Conservation (phyloP, 2,888 invertebrate genomes). For the Andrena hattorfiana region DNA sequence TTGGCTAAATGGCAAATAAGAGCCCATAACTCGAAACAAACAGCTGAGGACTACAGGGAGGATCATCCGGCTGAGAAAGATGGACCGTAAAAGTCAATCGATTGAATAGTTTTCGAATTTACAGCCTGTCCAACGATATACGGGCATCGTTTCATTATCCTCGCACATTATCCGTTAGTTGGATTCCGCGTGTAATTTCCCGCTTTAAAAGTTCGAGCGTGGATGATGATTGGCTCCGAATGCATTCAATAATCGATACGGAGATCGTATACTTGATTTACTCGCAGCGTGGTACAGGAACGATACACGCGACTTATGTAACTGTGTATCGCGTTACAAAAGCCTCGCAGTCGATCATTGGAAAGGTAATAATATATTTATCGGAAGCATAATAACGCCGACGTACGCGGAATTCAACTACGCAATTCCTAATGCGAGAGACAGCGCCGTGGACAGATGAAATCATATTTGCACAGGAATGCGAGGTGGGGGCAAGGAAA, state of each 20-base stretch:
- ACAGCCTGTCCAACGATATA: background rate
- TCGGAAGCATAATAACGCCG: constrained; percentile 28
- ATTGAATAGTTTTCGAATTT: constrained; percentile 1
- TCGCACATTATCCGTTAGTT: background rate
- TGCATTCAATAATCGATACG: constrained; percentile 17
- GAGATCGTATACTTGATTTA: background rate
- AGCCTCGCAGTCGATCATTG: constrained; percentile 22
- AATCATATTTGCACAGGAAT: constrained; percentile 12
- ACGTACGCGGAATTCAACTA: background rate
- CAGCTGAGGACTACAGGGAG: background rate
- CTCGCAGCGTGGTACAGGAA: background rate
- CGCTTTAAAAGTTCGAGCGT: background rate
- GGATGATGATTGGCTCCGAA: background rate
- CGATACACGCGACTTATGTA: constrained; percentile 19
- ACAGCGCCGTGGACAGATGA: constrained; percentile 5
- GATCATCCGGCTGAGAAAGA: background rate
- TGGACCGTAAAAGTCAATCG: background rate
- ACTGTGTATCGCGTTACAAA: constrained; percentile 8
- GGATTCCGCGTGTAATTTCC: background rate
- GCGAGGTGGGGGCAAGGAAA: background rate
- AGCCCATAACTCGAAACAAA: background rate
- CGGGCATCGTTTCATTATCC: constrained; percentile 6
- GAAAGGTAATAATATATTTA: constrained; percentile 34
- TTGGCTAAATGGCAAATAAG: background rate
- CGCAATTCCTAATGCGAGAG: constrained; percentile 19